A percentile compares a stretch with the other conserved stretches of the same genome.
Conservation (phyloP, 1,140 invertebrate species). For the Pinna nobilis region DNA sequence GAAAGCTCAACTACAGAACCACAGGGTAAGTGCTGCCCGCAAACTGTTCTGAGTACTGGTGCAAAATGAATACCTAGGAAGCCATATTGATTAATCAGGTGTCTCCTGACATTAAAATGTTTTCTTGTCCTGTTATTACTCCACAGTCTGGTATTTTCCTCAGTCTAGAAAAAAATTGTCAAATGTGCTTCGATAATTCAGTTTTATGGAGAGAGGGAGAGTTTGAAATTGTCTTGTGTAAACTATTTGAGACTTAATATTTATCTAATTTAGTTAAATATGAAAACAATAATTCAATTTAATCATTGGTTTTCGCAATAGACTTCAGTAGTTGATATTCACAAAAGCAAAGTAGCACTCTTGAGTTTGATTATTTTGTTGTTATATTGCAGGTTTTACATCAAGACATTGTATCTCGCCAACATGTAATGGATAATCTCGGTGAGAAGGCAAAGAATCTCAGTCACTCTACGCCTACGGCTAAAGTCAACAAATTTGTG, state of each 20-base stretch:
- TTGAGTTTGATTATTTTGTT: constrained; percentile 4
- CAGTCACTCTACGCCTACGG: constrained; percentile 78
- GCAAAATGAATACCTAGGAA: no score
- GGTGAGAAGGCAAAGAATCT: constrained; percentile 93
- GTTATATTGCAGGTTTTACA: constrained; percentile 80
- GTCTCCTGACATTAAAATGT: no score
- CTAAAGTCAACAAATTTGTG: constrained; percentile 84
- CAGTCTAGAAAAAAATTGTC: no score
- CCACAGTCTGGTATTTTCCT: no score
- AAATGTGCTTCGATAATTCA: no score
- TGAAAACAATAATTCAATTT: neutral
- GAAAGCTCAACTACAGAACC: constrained; percentile 93
- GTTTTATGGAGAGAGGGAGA: no score
- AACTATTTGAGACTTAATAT: neutral
- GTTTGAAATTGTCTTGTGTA: neutral
- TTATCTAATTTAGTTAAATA: neutral
- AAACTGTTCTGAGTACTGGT: no score
- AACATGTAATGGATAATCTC: constrained; percentile 90
- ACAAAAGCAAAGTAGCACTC: neutral
- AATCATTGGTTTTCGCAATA: no score
- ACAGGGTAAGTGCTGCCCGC: constrained; percentile 80
- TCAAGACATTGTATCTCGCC: constrained; percentile 95
- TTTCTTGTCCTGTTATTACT: no score
- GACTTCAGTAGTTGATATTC: no score
- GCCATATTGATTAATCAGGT: no score